Evolutionary conservation across 1,140 invertebrate genomes (phyloP).

Genomic region (Bacillus rossius): DNA sequence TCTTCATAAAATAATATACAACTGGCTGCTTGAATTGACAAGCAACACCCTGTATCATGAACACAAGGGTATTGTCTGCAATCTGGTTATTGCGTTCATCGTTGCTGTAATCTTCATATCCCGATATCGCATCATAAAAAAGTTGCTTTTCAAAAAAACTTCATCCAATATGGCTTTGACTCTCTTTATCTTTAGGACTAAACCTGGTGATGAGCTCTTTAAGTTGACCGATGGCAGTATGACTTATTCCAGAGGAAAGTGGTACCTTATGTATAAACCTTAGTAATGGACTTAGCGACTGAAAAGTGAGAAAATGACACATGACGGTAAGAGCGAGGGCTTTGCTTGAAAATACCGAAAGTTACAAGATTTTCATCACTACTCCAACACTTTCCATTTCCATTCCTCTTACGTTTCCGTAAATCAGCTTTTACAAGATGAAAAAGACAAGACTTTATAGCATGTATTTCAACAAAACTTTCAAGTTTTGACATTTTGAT

Average conservation of each 20-base stretch:
- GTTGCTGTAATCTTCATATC: constrained; percentile 24
- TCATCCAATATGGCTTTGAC: constrained; percentile 21
- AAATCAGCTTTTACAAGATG: too few relatives aligned
- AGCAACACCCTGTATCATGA: constrained; percentile 22
- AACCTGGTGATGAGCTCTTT: background rate
- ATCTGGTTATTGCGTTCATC: constrained; percentile 1
- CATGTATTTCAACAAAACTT: too few relatives aligned
- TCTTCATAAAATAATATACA: constrained; percentile 11
- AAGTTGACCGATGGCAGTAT: background rate
- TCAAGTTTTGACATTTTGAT: too few relatives aligned
- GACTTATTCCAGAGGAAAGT: background rate
- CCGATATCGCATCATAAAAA: constrained; percentile 12
- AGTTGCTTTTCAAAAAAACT: constrained; percentile 14
- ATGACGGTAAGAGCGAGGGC: background rate
- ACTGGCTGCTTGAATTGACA: constrained; percentile 23
- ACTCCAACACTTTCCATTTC: background rate
- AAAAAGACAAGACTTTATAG: too few relatives aligned
- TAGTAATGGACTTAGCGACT: background rate
- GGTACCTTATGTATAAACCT: background rate
- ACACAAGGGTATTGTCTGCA: constrained; percentile 26
- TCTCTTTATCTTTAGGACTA: constrained; percentile 3
- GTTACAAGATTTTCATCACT: background rate
- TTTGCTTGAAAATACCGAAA: background rate
- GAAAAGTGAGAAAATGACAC: too few relatives aligned
- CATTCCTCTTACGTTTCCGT: too few relatives aligned